Conservation (phyloP, 64 coral and sea anemone species). For the Montipora foliosa region DNA sequence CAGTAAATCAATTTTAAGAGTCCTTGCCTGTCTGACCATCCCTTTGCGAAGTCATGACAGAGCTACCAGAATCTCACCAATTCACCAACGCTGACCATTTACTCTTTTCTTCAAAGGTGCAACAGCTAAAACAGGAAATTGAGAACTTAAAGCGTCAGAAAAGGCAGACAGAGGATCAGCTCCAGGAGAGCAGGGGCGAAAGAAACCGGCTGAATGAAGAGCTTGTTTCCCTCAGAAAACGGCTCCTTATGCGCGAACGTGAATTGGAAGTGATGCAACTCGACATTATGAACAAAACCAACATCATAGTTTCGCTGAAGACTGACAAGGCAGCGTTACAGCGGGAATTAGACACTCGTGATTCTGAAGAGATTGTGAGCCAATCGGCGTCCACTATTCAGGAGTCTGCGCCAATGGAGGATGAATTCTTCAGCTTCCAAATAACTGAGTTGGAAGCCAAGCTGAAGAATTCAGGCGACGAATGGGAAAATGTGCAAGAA, state of each 20-base stretch:
- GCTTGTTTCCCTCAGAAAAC: conserved; percentile 77
- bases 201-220: conserved; percentile 81
- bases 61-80: no score
- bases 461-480: conserved; percentile 70
- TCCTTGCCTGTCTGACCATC: no score
- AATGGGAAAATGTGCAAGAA: conserved; percentile 65
- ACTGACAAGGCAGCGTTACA: conserved; percentile 78
- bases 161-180: conserved; percentile 73
- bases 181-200: conserved; percentile 81
- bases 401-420: conserved; percentile 60
- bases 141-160: conserved; percentile 85
- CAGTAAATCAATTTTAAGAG: no score
- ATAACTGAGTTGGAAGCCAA: conserved; percentile 64
- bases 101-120: conserved; percentile 29
- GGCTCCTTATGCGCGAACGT: conserved; percentile 81
- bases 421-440: conserved; percentile 50
- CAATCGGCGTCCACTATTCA: conserved; percentile 60
- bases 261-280: conserved; percentile 85
- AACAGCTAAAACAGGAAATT: conserved; percentile 75
- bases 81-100: neutral
- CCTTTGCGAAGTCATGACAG: no score
- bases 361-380: conserved; percentile 89
- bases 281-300: conserved; percentile 86
- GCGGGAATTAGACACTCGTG: conserved; percentile 79
- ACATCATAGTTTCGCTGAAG: conserved; percentile 82